phyloP scores from a whole-genome alignment of 2,888 invertebrate species.

The Celastrina argiolus region DNA sequence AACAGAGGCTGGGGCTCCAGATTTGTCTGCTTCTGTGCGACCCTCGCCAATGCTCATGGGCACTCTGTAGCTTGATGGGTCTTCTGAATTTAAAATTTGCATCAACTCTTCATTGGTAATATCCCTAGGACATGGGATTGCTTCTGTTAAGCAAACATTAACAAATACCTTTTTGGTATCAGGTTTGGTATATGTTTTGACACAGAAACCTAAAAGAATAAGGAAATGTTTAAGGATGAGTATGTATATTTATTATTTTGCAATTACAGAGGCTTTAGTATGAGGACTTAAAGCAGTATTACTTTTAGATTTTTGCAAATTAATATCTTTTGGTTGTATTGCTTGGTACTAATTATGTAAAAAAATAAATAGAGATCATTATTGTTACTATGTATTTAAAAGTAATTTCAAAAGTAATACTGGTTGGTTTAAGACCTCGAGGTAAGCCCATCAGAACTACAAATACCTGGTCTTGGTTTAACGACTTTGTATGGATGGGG shows the following conservation, averaged over 20 bases:
- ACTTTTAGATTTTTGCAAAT: no score
- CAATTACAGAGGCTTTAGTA: slow-evolving; percentile 8
- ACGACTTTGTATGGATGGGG: slow-evolving; percentile 79
- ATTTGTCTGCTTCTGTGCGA: slow-evolving; percentile 86
- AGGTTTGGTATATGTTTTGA: slow-evolving; percentile 83
- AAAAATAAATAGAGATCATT: no score
- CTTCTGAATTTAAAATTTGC: slow-evolving; percentile 82
- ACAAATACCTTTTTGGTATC: slow-evolving; percentile 87
- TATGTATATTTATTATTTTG: slow-evolving; percentile 5
- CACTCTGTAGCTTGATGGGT: slow-evolving; percentile 84
- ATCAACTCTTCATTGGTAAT: slow-evolving; percentile 84
- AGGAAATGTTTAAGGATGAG: neutral
- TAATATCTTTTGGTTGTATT: no score
- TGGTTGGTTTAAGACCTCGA: no score
- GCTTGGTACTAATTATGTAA: no score
- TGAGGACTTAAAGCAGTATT: no score
- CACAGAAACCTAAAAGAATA: slow-evolving; percentile 82
- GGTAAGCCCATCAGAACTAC: no score
- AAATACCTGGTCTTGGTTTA: slow-evolving; percentile 82
- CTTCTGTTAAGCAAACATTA: slow-evolving; percentile 89
- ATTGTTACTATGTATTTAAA: no score
- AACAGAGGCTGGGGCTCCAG: slow-evolving; percentile 83
- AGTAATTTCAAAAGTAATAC: no score
- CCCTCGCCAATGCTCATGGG: slow-evolving; percentile 95
- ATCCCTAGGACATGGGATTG: slow-evolving; percentile 85